phyloP scores from a whole-genome alignment of 2,888 invertebrate genomes.

The Eupithecia exiguata region DNA sequence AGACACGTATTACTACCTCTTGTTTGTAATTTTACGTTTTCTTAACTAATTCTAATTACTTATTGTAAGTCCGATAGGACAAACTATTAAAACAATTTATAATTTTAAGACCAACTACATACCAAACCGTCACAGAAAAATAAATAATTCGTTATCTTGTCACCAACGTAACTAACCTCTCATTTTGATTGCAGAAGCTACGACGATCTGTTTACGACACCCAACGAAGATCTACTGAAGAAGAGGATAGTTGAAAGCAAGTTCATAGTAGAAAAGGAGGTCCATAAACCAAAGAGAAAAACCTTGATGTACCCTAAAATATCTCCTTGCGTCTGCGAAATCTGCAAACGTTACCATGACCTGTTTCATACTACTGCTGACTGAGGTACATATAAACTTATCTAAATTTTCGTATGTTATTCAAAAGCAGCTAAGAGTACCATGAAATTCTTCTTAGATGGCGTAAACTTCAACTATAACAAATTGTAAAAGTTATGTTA shows the following conservation, averaged over 20 bases:
- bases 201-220: constrained; percentile 38
- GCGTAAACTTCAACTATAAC: neutral
- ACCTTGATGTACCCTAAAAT: constrained; percentile 40
- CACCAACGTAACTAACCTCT: neutral
- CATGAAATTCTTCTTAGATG: neutral
- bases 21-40: too few species aligned
- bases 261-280: constrained; percentile 57
- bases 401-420: neutral
- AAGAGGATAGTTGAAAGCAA: constrained; percentile 67
- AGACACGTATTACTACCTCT: too few species aligned
- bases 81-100: too few species aligned
- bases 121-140: neutral
- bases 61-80: too few species aligned
- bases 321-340: constrained; percentile 71
- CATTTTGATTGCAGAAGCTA: constrained; percentile 8
- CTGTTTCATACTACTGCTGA: constrained; percentile 60
- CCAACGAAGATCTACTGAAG: constrained; percentile 50
- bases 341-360: constrained; percentile 73
- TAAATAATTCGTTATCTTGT: neutral
- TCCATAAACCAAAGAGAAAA: constrained; percentile 25
- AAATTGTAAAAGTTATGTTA: neutral
- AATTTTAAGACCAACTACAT: too few species aligned
- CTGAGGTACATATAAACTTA: neutral
- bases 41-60: too few species aligned
- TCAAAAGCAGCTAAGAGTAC: neutral